Conservation (phyloP, 2,113 vertebrate genomes). For the Alosa alosa region DNA sequence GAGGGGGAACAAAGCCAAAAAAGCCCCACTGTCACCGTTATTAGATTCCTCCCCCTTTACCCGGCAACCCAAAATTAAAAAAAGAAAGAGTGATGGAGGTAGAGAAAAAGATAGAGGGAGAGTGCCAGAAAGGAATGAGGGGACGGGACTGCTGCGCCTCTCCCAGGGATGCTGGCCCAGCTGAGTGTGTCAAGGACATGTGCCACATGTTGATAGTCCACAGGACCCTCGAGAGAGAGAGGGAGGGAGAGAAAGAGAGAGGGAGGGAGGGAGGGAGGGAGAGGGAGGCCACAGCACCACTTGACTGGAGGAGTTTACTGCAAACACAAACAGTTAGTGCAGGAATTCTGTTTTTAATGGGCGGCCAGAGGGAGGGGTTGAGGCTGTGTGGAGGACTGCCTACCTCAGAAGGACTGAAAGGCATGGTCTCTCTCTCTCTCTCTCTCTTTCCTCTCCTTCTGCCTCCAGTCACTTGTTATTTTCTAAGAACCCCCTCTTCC, state of each 20-base stretch:
- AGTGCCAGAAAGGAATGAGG: slow-evolving; percentile 43
- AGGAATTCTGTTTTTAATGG: slow-evolving; percentile 81
- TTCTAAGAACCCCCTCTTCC: slow-evolving; percentile 14
- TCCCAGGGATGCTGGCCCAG: slow-evolving; percentile 79
- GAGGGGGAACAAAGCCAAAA: slow-evolving; percentile 89
- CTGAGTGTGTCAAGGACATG: slow-evolving; percentile 91
- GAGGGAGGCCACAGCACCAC: slow-evolving; percentile 71
- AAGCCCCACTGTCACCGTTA: slow-evolving; percentile 98
- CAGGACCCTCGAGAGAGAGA: slow-evolving; percentile 48
- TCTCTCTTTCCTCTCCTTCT: slow-evolving; percentile 34
- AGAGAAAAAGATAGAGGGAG: slow-evolving; percentile 46
- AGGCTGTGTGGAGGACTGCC: slow-evolving; percentile 49
- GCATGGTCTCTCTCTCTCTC: neutral
- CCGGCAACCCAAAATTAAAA: slow-evolving; percentile 87
- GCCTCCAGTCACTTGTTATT: slow-evolving; percentile 40
- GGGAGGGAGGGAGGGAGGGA: slow-evolving; percentile 70
- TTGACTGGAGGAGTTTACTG: slow-evolving; percentile 77
- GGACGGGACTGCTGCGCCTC: slow-evolving; percentile 76
- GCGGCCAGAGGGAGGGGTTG: slow-evolving; percentile 45
- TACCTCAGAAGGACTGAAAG: slow-evolving; percentile 54
- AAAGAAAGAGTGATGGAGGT: slow-evolving; percentile 53
- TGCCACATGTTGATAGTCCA: slow-evolving; percentile 90
- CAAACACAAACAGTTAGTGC: slow-evolving; percentile 82
- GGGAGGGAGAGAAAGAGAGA: neutral
- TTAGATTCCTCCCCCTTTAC: slow-evolving; percentile 97